These are phyloP conservation scores for Parazoanthus atlanticus DNA, from an alignment of 92 coral and sea anemone species.

Conservation along the genomic window DNA sequence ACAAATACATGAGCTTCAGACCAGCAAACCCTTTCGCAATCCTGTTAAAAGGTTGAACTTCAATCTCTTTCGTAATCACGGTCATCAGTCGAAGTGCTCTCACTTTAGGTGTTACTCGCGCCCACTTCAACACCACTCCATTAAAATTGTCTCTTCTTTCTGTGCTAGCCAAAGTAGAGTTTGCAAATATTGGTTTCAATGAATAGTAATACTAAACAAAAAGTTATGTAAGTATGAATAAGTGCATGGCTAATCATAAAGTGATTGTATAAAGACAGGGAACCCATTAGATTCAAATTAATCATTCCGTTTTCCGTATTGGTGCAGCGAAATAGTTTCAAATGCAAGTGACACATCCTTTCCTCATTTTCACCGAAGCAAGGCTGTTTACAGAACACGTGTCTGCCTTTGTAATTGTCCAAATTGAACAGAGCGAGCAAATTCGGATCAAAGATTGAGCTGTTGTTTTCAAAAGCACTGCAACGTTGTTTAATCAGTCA, in stretches of 20 bases:
- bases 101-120: background rate
- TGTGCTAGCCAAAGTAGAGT: background rate
- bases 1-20: background rate
- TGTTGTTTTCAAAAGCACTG: background rate
- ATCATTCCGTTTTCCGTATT: background rate
- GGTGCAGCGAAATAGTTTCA: background rate
- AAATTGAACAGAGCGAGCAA: background rate
- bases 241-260: background rate
- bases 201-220: background rate
- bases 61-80: too few species aligned
- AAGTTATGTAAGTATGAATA: background rate
- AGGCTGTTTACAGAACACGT: background rate
- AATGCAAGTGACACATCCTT: background rate
- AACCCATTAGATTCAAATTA: background rate
- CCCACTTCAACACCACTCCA: background rate
- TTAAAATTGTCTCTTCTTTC: background rate
- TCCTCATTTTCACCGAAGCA: background rate
- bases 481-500: constrained; percentile 1
- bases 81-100: background rate
- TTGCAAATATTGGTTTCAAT: background rate
- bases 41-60: background rate
- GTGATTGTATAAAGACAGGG: background rate
- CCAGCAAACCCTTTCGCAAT: background rate
- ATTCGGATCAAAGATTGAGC: background rate
- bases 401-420: background rate